Base-by-base conservation (phyloP, 2,888 invertebrate genomes). In the Idaea biselata region DNA sequence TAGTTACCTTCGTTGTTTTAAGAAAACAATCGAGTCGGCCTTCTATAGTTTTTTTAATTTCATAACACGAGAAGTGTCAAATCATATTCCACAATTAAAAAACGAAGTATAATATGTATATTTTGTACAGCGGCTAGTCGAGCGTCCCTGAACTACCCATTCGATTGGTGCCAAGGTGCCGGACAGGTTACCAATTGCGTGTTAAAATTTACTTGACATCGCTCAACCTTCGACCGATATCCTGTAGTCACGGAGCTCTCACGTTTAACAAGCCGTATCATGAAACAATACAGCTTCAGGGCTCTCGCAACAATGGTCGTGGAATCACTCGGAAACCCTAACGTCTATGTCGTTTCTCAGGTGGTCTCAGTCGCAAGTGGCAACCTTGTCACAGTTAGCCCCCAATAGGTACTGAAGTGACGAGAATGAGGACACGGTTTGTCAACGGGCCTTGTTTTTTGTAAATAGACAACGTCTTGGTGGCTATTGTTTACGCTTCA, bases 131-230 rank as follows among this genome's bases (percentile, higher is more conserved):
- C 5, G 25, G 25, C 25, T 25, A 25, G 25, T 44, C 2, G 7
- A 7, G 62, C 69, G 84, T 86, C 86, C 86, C 84, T 84, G 84
- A 83, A 77, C 79, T 76, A 76, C 72, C 76, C 74, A 76, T 77
- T 76, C 79, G 78, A 89, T 89, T 80, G 82, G 85, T 88, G 90
- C 88, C 90, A 90, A 91, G 89, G 88, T 84, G 80, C 84, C 84
- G 80, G 79, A 66, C 80, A 80, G 80, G 79, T 82, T 85, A 84
- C 86, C 88, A 89, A 91, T 91, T 89, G 88, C 89, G 89, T 89
- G 89, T 87, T 88, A 88, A 89, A 90, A 86, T 89, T 90, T 86
- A 89, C 89, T 88, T 87, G 89, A 89, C 89, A 84, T 84, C 86
- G 80, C 81, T 85, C 85, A 88, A 86, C 90, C 89, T 89, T 89